A percentile compares a stretch with the other conserved stretches of the same genome.
phyloP scores from a whole-genome alignment of 2,797 vertebrate species.

The Spondyliosoma cantharus region DNA sequence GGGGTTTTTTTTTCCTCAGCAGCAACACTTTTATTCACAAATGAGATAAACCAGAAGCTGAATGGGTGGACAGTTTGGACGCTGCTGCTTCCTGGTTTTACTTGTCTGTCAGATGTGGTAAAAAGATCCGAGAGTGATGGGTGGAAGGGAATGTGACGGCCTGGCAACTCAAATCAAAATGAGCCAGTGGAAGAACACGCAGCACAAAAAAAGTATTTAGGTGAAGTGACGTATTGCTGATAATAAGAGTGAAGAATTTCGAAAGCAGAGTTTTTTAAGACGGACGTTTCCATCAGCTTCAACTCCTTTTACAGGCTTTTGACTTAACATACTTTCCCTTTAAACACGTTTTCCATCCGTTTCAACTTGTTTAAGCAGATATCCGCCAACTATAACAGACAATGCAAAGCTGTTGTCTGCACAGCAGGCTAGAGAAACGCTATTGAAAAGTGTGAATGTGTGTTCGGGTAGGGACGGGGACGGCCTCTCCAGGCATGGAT shows the following conservation, averaged over 20 bases:
- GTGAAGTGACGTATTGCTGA: conserved; percentile 17
- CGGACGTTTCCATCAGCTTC: neutral
- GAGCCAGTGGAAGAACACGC: conserved; percentile 34
- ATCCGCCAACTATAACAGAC: neutral
- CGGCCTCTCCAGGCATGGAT: conserved; percentile 64
- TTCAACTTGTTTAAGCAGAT: conserved; percentile 8
- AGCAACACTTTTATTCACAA: conserved; percentile 43
- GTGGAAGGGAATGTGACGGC: conserved; percentile 82
- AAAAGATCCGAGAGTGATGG: conserved; percentile 67
- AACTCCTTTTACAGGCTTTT: neutral
- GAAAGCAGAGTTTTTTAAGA: neutral
- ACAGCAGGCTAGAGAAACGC: neutral
- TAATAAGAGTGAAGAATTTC: neutral
- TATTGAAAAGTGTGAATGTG: conserved; percentile 33
- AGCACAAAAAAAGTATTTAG: conserved; percentile 1
- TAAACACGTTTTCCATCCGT: neutral
- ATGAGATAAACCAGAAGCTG: conserved; percentile 49
- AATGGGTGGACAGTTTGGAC: conserved; percentile 58
- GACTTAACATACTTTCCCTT: neutral
- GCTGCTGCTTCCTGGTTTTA: conserved; percentile 73
- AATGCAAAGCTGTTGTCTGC: conserved; percentile 22
- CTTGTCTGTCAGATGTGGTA: conserved; percentile 70
- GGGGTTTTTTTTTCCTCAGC: neutral
- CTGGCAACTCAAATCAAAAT: conserved; percentile 59
- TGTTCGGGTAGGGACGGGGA: conserved; percentile 52